Evolutionary conservation across 2,888 invertebrate species (phyloP).

Genomic region (Stenoptilia bipunctidactyla): DNA sequence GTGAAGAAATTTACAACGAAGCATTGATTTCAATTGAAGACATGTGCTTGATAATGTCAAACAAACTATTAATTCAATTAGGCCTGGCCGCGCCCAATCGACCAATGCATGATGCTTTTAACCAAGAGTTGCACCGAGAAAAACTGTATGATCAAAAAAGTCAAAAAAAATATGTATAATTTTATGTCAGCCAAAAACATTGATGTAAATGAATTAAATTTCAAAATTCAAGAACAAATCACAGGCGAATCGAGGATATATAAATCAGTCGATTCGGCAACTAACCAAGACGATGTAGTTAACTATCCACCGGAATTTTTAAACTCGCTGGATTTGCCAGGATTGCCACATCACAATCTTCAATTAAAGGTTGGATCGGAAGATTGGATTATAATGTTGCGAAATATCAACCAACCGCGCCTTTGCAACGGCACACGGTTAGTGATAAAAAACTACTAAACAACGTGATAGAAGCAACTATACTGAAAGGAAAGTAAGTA

Average conservation of each 20-base stretch:
- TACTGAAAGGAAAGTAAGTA: conserved; percentile 14
- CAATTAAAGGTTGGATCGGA: conserved; percentile 14
- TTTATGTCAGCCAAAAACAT: no score
- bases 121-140: no score
- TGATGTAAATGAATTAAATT: conserved; percentile 3
- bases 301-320: conserved; percentile 16
- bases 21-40: no score
- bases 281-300: conserved; percentile 14
- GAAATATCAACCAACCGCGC: conserved; percentile 18
- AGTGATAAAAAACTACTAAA: conserved; percentile 15
- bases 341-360: conserved; percentile 16
- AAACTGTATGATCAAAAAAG: no score
- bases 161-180: no score
- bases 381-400: conserved; percentile 8
- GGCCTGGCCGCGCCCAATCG: no score
- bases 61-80: no score
- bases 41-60: no score
- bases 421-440: conserved; percentile 20
- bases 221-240: conserved; percentile 9
- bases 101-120: no score
- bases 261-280: conserved; percentile 7
- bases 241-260: conserved; percentile 14
- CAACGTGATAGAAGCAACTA: conserved; percentile 15
- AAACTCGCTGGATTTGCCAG: conserved; percentile 16
- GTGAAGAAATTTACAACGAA: no score